These are phyloP conservation scores for Marcusenius ussheri DNA, from an alignment of 2,113 vertebrate genomes.

Conservation along the genomic window DNA sequence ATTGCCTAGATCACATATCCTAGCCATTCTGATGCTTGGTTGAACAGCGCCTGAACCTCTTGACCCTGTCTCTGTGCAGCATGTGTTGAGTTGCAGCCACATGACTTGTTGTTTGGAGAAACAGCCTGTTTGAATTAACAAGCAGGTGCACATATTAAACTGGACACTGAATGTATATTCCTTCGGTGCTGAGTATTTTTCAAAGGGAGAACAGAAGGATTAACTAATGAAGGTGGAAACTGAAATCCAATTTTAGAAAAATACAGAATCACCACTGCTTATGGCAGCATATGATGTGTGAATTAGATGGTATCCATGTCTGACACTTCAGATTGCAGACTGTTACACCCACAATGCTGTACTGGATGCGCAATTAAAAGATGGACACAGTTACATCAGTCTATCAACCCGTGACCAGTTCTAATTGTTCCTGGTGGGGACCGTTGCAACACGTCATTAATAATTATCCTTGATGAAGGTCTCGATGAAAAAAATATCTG, in stretches of 20 bases:
- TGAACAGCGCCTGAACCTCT: not conserved
- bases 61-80: not conserved
- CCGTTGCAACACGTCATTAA: not conserved
- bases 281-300: not conserved
- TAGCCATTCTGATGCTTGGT: not conserved
- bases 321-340: not conserved
- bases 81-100: not conserved
- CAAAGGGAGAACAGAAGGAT: not conserved
- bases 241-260: not conserved
- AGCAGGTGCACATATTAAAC: not conserved
- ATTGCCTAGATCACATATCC: not conserved
- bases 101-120: not conserved
- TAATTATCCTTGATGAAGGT: not conserved
- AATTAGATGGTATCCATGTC: not conserved
- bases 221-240: not conserved
- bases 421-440: not conserved
- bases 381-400: not conserved
- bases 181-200: not conserved
- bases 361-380: not conserved
- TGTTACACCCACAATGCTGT: not conserved
- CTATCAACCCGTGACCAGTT: not conserved
- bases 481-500: not conserved
- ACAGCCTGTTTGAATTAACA: not conserved
- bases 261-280: not conserved
- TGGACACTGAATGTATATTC: not conserved